Evolutionary conservation across 2,113 vertebrate species (phyloP).

Genomic region (Prunella himalayana): DNA sequence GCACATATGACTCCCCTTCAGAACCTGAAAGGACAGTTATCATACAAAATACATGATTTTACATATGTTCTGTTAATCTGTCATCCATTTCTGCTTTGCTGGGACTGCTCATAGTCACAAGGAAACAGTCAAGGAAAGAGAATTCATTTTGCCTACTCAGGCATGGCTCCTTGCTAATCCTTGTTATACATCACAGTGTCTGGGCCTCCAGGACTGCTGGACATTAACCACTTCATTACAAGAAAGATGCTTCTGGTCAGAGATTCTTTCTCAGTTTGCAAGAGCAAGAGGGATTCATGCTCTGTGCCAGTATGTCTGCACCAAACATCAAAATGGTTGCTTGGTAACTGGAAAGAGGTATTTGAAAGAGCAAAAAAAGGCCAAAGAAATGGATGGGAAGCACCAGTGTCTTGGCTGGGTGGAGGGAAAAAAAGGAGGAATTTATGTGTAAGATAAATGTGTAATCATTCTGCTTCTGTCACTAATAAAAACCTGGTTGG

Average conservation of each 20-base stretch:
- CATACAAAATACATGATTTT: neutral
- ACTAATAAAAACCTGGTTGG: neutral
- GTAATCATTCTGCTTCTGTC: neutral
- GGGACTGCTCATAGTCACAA: neutral
- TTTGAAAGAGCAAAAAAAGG: neutral
- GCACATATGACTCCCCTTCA: neutral
- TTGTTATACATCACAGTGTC: neutral
- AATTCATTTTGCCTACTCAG: neutral
- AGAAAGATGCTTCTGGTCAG: neutral
- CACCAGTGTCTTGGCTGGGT: neutral
- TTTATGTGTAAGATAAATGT: neutral
- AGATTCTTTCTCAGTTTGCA: neutral
- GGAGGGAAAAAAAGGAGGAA: neutral
- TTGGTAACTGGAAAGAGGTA: conserved; percentile 3
- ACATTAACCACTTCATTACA: neutral
- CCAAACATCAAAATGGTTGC: conserved; percentile 18
- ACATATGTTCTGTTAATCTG: neutral
- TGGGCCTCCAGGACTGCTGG: neutral
- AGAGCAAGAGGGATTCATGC: neutral
- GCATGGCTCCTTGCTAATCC: neutral
- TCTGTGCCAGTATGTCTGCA: neutral
- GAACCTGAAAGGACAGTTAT: neutral
- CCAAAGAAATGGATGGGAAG: conserved; percentile 6
- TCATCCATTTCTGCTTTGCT: neutral
- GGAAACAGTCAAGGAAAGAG: neutral